Conservation (phyloP, 2,113 vertebrate genomes). For the Caranx ignobilis region DNA sequence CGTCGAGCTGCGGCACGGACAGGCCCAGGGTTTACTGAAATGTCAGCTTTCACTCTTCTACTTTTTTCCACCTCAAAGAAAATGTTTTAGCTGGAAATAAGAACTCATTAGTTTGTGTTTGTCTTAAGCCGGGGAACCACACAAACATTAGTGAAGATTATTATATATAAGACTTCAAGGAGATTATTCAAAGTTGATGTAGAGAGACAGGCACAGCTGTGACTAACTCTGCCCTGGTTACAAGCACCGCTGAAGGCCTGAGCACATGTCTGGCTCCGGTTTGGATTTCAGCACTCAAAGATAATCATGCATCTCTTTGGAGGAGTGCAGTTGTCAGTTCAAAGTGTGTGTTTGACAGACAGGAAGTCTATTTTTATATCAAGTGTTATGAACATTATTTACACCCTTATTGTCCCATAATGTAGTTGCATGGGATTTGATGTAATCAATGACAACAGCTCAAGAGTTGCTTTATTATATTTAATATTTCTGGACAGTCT, state of each 20-base stretch:
- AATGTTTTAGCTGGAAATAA: neutral
- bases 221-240: neutral
- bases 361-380: neutral
- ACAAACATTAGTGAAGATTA: neutral
- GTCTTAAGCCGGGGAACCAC: too few relatives aligned
- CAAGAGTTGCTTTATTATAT: too few relatives aligned
- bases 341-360: neutral
- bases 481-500: neutral
- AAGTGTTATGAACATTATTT: neutral
- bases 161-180: neutral
- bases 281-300: neutral
- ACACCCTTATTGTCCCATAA: neutral
- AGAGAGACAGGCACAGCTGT: neutral
- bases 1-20: slow-evolving; percentile 26
- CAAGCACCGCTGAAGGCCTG: neutral
- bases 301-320: neutral
- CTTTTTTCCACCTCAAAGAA: neutral
- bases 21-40: slow-evolving; percentile 26
- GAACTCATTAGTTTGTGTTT: too few relatives aligned
- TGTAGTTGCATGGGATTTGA: neutral
- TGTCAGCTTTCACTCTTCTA: slow-evolving; percentile 12
- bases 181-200: slow-evolving; percentile 11
- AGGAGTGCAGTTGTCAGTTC: neutral
- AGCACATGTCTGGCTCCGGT: neutral
- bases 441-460: neutral